Evolutionary conservation across 2,113 vertebrate genomes (phyloP).

Genomic region (Urocitellus parryii): DNA sequence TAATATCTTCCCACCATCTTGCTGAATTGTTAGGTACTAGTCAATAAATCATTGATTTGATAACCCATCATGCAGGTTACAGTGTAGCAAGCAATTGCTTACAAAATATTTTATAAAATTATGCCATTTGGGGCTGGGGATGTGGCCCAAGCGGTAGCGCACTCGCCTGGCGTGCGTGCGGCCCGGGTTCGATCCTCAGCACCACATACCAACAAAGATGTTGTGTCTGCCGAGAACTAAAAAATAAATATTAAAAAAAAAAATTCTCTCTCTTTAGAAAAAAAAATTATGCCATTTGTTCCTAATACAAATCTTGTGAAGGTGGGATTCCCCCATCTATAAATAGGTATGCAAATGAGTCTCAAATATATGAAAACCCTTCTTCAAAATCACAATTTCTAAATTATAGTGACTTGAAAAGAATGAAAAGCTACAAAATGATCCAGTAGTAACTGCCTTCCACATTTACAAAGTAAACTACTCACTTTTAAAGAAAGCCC

Average conservation of each 20-base stretch:
- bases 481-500: neutral
- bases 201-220: too few species aligned
- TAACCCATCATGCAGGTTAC: neutral
- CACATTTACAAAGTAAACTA: neutral
- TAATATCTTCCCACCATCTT: neutral
- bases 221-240: too few species aligned
- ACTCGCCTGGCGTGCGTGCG: too few species aligned
- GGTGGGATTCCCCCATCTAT: neutral
- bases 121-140: neutral
- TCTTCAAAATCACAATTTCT: constrained; percentile 4
- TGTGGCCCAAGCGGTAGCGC: too few species aligned
- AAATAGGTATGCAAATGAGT: too few species aligned
- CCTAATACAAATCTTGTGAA: constrained; percentile 35
- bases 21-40: neutral
- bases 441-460: neutral
- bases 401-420: neutral
- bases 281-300: neutral
- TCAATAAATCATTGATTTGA: constrained; percentile 23
- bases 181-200: too few species aligned
- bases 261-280: too few species aligned
- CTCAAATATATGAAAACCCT: neutral
- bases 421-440: neutral
- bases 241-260: too few species aligned
- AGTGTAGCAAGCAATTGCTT: neutral
- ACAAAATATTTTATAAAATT: constrained; percentile 10